These are phyloP conservation scores for Drosophila navojoa DNA, from an alignment of 1,140 invertebrate genomes.

Conservation along the genomic window DNA sequence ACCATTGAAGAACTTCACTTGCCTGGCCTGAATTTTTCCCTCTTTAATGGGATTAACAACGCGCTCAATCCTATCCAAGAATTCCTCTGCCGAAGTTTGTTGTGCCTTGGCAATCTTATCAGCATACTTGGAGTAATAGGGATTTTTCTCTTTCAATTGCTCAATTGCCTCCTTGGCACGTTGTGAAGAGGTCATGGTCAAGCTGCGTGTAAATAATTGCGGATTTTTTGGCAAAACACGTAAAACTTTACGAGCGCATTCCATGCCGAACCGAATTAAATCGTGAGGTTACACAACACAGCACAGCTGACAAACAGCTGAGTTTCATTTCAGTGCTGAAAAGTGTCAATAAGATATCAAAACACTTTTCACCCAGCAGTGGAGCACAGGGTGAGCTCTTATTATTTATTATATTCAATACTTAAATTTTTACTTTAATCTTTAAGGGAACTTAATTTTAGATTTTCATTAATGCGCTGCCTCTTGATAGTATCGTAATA, in stretches of 20 bases:
- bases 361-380: not conserved
- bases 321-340: constrained; percentile 12
- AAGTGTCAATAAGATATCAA: not conserved
- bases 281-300: constrained; percentile 48
- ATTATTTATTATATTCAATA: not conserved
- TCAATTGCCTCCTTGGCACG: constrained; percentile 78
- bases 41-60: constrained; percentile 84
- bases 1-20: not conserved
- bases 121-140: constrained; percentile 93
- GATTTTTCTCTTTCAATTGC: constrained; percentile 86
- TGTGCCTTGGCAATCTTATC: constrained; percentile 90
- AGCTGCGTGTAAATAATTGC: constrained; percentile 41
- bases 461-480: too few relatives aligned
- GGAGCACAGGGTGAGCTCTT: not conserved
- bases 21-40: constrained; percentile 84
- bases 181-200: constrained; percentile 68
- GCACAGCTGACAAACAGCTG: constrained; percentile 33
- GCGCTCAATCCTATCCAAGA: constrained; percentile 87
- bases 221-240: constrained; percentile 46
- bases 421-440: too few relatives aligned
- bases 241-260: constrained; percentile 57
- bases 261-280: constrained; percentile 53
- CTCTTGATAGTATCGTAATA: too few relatives aligned
- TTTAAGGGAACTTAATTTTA: too few relatives aligned
- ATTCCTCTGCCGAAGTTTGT: constrained; percentile 90